Conservation (phyloP, 2,797 vertebrate species). For the Glossophaga mutica region DNA sequence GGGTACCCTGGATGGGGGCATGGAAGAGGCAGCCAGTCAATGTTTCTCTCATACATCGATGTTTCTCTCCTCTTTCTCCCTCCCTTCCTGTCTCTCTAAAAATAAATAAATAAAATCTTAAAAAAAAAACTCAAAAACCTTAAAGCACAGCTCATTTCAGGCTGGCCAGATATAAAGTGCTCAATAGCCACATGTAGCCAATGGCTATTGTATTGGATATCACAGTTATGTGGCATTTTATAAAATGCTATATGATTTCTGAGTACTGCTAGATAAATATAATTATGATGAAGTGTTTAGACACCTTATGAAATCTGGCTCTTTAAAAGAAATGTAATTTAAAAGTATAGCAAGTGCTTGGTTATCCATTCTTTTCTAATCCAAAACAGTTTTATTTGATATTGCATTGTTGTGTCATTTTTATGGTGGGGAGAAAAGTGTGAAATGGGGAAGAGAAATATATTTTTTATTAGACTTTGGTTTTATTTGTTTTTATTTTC, state of each 20-base stretch:
- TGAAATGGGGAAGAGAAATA: background rate
- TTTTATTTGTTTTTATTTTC: conserved; percentile 39
- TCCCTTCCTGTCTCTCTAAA: too few relatives aligned
- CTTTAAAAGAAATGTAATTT: background rate
- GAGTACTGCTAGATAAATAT: background rate
- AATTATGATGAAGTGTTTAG: background rate
- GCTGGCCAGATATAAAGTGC: background rate
- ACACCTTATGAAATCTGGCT: background rate
- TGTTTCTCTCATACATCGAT: too few relatives aligned
- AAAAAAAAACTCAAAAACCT: background rate
- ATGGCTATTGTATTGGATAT: background rate
- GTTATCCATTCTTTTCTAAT: background rate
- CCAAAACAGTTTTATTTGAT: conserved; percentile 8
- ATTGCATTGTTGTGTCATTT: background rate
- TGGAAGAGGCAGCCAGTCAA: too few relatives aligned
- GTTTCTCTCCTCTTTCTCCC: too few relatives aligned
- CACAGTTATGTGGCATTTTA: background rate
- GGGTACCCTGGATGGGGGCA: too few relatives aligned
- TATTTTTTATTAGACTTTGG: conserved; percentile 6
- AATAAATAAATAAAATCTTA: too few relatives aligned
- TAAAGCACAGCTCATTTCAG: background rate
- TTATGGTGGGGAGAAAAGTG: background rate
- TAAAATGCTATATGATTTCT: background rate
- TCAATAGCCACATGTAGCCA: background rate
- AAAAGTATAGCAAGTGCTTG: background rate